Evolutionary conservation across 2,888 invertebrate species (phyloP), one percentile per base, ranked within the genome.

Genomic region (Ophion obscuratus): DNA sequence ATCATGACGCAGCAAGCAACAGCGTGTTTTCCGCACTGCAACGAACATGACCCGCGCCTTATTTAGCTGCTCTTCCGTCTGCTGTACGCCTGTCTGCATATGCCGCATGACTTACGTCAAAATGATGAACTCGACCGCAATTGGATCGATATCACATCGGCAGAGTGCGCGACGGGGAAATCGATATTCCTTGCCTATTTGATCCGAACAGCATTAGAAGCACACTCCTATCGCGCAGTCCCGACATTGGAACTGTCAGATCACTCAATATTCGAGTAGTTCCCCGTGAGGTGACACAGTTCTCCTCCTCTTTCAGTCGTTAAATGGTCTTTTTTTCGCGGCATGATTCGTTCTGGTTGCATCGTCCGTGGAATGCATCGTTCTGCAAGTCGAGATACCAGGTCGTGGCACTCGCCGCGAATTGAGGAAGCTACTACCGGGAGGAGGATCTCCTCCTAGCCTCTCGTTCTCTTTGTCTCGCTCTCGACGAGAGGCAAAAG

Each of bases 71-170:
- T 68, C 64, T 53, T 47, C 64, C 47, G 64, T 62, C 53, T 47
- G 47, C 40, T 80, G 40, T 68, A 68, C 40, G 67, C 59, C 40
- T 64, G 17, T 57, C 20, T 24, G 67, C 62, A 44, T 74, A 78
- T 70, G 62, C 31, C 79, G 79, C 59, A 40, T 47, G 82, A 83
- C 77, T 40, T 62, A 57, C 77, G 57, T 73, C 64, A 67, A 77
- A 83, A 86, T 83, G 67, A 86, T 86, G 77, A 79, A 81, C 68
- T 77, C 67, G 62, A 86, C 85, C 85, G 74, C 83, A 83, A 83
- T 86, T 77, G 79, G 82, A 85, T 85, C 82, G 77, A 83, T 81
- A 77, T 83, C 83, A 73, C 82, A 83, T 74, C 82, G 77, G 80
- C 77, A 75, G 27, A 67, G 61, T 47, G 47, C 53, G 47, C 11